phyloP scores from a whole-genome alignment of 2,113 vertebrate species.

The Todiramphus chloris region DNA sequence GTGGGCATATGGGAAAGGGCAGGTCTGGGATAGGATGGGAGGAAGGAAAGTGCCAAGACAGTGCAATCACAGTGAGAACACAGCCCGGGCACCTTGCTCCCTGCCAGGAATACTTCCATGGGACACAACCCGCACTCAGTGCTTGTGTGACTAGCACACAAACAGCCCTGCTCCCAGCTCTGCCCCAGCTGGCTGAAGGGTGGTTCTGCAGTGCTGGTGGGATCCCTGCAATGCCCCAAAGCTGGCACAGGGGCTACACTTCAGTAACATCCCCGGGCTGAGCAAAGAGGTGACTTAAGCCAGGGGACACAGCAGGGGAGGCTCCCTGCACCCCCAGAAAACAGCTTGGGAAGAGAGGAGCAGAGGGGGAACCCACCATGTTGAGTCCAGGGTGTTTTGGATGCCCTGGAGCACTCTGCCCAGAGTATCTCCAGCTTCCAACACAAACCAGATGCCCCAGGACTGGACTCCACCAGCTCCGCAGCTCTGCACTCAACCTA shows the following conservation, averaged over 20 bases:
- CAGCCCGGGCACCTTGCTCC: neutral
- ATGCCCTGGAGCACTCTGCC: neutral
- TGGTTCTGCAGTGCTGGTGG: neutral
- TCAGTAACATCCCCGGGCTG: neutral
- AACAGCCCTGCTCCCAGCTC: neutral
- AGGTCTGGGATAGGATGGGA: neutral
- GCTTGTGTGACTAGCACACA: neutral
- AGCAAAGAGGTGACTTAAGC: neutral
- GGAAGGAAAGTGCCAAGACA: neutral
- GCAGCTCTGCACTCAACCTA: neutral
- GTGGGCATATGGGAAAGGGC: neutral
- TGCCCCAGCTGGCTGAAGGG: neutral
- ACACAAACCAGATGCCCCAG: neutral
- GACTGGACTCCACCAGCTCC: neutral
- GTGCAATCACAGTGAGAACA: accelerated
- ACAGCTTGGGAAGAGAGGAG: neutral
- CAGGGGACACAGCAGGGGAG: neutral
- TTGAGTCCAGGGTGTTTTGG: neutral
- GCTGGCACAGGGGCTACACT: neutral
- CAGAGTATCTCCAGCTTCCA: neutral
- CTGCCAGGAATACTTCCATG: neutral
- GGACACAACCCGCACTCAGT: neutral
- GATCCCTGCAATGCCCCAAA: neutral
- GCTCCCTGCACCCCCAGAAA: neutral
- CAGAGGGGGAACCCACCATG: neutral